Evolutionary conservation across 2,888 invertebrate genomes (phyloP).

Genomic region (Sussaba pulchella): DNA sequence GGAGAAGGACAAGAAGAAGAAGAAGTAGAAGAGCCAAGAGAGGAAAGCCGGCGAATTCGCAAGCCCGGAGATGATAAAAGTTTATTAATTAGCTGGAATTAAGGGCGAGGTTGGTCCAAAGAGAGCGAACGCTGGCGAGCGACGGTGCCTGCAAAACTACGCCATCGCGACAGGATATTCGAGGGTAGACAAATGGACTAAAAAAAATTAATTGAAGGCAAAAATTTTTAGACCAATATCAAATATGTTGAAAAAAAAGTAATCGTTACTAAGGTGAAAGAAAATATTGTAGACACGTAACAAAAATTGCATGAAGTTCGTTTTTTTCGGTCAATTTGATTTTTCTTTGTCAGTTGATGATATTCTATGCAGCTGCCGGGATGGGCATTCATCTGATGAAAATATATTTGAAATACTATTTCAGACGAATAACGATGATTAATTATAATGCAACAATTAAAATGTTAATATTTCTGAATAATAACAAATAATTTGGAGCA

Average conservation of each 20-base stretch:
- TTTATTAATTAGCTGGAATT: conserved; percentile 82
- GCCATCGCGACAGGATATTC: conserved; percentile 42
- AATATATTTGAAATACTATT: no score
- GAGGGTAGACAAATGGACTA: conserved; percentile 23
- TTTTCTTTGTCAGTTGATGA: no score
- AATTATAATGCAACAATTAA: no score
- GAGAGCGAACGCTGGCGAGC: conserved; percentile 34
- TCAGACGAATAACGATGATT: no score
- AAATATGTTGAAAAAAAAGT: neutral
- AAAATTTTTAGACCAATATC: neutral
- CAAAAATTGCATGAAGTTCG: no score
- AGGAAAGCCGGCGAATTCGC: conserved; percentile 59
- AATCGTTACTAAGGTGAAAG: no score
- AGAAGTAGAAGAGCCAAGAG: conserved; percentile 35
- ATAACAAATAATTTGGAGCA: no score
- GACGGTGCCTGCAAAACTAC: conserved; percentile 13
- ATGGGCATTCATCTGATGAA: no score
- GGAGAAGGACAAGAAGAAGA: conserved; percentile 53
- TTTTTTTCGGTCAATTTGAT: no score
- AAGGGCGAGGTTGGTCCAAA: conserved; percentile 70
- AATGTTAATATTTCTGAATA: no score
- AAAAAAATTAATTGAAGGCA: conserved; percentile 57
- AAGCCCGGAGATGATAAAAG: conserved; percentile 77
- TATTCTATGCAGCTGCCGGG: no score
- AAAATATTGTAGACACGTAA: no score